Conservation (phyloP, 2,888 invertebrate genomes). For the Lasioglossum marginatum region DNA sequence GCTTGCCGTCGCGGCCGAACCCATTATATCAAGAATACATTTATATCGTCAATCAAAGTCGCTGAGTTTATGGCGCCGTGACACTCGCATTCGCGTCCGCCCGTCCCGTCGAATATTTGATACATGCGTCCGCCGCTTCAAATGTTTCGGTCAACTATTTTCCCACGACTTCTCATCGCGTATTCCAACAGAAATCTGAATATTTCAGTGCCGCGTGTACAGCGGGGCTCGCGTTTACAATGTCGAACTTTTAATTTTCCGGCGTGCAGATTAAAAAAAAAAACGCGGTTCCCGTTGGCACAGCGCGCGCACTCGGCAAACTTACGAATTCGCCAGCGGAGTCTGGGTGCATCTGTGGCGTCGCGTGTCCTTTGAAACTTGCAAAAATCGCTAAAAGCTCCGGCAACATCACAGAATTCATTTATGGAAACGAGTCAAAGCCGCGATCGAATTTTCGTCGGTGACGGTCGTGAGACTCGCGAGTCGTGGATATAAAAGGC, state of each 20-base stretch:
- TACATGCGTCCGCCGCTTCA: neutral
- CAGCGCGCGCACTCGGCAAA: neutral
- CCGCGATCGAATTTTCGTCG: neutral
- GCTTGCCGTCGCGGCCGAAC: neutral
- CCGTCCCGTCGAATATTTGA: neutral
- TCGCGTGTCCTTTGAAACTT: neutral
- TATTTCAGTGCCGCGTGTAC: neutral
- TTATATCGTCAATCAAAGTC: neutral
- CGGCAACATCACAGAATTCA: neutral
- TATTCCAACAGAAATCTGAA: neutral
- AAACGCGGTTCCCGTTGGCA: neutral
- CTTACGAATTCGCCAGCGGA: neutral
- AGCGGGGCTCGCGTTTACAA: neutral
- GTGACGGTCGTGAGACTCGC: neutral
- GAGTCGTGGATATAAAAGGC: slow-evolving; percentile 30
- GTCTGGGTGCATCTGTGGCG: neutral
- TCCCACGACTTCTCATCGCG: neutral
- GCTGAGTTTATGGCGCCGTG: neutral
- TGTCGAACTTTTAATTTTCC: neutral
- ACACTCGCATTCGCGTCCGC: neutral
- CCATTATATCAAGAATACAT: neutral
- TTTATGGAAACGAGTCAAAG: slow-evolving; percentile 2
- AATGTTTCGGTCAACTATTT: slow-evolving; percentile 1
- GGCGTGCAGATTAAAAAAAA: neutral
- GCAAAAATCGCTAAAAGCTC: slow-evolving; percentile 6